Base-by-base conservation (phyloP, 2,888 invertebrate species). In the Zygothrica quintamaculata region DNA sequence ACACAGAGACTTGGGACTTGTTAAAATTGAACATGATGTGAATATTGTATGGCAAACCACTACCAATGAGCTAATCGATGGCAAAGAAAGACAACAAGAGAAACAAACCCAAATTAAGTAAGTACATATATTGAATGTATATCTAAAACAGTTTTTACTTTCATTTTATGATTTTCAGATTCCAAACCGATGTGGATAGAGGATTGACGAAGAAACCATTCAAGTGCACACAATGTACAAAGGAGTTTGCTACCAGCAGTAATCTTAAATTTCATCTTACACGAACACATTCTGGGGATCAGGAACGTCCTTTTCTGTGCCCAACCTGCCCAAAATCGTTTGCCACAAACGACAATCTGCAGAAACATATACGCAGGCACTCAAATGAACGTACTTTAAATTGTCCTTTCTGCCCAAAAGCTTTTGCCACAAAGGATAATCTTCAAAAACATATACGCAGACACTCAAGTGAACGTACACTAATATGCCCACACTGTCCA, bases 381-480 rank as follows among this genome's bases (percentile, higher is more conserved):
- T 72, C 72, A 9, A 72, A 26, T 44, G 72, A 72, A 18, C 42
- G 74, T 18, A 72, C 65, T 0, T 36, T 72, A 0, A 39, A 65
- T 5, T 72, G 72, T 15, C 72, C 72, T 1, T 74, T 74, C 43
- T 72, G 72, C 43, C 72, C 72, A 0, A 72, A 72, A 26, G 74
- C 74, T 0, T 72, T 72, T 4, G 72, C 72, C 34, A 74, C 74
- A 29, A 72, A 72, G 59, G 72, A 72, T 15, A 72, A 72, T 37
- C 69, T 72, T 26, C 72, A 72, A 26, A 72, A 72, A 34, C 72
- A 72, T 13, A 72, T 72, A 3, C 64, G 72, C 0, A 31, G 72
- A 0, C 72, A 72, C 8, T 74, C 72, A 1, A 69, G 69, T 18
- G 72, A 72, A 18, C 47, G 72, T 5, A 72, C 58, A 1, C 43